Evolutionary conservation across 2,888 invertebrate genomes (phyloP).

Genomic region (Acrobasis repandana): DNA sequence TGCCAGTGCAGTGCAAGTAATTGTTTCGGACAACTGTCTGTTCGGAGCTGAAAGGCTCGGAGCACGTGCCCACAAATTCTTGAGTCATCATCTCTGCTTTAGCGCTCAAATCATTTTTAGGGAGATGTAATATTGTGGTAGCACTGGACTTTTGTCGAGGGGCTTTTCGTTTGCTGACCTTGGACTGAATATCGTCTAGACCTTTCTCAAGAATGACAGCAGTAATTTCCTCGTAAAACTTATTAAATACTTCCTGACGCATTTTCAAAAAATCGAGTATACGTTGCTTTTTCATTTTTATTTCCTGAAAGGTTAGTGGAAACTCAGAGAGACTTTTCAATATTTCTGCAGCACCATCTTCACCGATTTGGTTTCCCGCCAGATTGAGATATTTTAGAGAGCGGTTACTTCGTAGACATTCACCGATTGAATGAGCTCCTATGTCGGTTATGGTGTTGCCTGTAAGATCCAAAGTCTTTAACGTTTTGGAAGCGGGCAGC

Average conservation of each 20-base stretch:
- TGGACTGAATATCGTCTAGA: background rate
- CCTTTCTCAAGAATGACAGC: background rate
- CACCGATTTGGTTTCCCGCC: slow-evolving; percentile 6
- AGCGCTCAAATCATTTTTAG: too few species aligned
- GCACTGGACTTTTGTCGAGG: background rate
- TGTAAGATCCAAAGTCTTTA: background rate
- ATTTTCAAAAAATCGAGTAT: background rate
- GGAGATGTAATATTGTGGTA: too few species aligned
- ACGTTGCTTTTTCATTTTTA: background rate
- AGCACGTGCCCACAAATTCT: background rate
- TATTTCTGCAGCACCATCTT: background rate
- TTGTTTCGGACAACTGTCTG: background rate
- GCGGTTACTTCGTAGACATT: slow-evolving; percentile 8
- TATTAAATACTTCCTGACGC: background rate
- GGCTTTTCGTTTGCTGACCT: background rate
- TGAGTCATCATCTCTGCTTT: slow-evolving; percentile 3
- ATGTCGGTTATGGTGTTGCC: background rate
- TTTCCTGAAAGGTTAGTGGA: slow-evolving; percentile 6
- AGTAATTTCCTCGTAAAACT: background rate
- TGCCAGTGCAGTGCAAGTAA: background rate
- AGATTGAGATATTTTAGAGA: slow-evolving; percentile 4
- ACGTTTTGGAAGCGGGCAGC: slow-evolving; percentile 4
- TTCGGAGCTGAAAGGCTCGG: background rate
- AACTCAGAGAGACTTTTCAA: background rate
- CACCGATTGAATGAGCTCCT: background rate